Evolutionary conservation across 1,140 invertebrate genomes (phyloP), one percentile per base, ranked within the genome.

Genomic region (Patella vulgata): DNA sequence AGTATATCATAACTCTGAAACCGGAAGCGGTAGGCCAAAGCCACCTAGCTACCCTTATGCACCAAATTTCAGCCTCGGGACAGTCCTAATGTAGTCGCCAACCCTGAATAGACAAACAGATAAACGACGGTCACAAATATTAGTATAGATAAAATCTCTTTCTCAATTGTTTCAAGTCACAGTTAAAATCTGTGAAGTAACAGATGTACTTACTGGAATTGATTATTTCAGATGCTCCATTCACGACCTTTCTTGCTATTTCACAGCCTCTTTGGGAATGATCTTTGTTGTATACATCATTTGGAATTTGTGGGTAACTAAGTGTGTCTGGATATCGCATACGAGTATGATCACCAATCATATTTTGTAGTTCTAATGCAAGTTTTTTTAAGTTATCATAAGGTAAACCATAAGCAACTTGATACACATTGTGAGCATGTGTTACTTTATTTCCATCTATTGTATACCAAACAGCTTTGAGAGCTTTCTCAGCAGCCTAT

Each of bases 401-500:
- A 21, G 21, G 19, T 17, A 59, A 31, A 1, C 4, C 3, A 17
- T 28, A 6, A n/a, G 60, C 44, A 0, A 68, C 31, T 21, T 27
- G 12, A 9, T 2, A 1, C 1, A 68, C 4, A 2, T 52, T 56
- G 48, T 63, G 66, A 21, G 60, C 43, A 21, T 33, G 27, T 4
- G 44, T 33, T 9, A 23, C 21, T 11, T 58, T 19, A 40, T 30
- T 30, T 30, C 21, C 44, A 46, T 63, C 56, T 3, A 43, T 31
- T 25, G 43, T 48, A 40, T 59, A 68, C 12, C 59, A 31, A 23
- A 68, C 14, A 14, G 60, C 59, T 36, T 68, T 68, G 6, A 68
- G 17, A 17, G 66, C 66, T 50, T 68, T 68, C 23, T 68, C 66
- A 31, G 54, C 55, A 33, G 60, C 60, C 66, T 68, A 44, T 12